Base-by-base conservation (phyloP, 2,888 invertebrate species). In the Drosophila austrosaltans region DNA sequence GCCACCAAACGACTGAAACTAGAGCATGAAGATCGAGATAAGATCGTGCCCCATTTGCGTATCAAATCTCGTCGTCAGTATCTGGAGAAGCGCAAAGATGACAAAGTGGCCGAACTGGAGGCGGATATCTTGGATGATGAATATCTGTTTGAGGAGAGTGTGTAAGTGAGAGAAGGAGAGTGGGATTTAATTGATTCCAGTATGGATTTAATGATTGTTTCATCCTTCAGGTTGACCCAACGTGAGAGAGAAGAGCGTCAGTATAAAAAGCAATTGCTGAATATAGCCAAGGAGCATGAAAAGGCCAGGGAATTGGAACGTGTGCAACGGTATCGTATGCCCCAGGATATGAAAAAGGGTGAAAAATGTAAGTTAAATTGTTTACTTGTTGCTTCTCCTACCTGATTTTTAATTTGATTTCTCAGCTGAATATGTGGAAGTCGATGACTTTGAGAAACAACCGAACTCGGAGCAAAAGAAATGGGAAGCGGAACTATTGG, bases 401-500 rank as follows among this genome's bases (percentile, higher is more conserved):
- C 10, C 56, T 53, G n/a, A 53, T 28, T 10, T 6, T 30, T 4
- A 6, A 44, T 36, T 7, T 4, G 0, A 39, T 36, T 8, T 22
- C 30, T 0, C 91, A 93, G 94, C 95, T 63, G 95, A 96, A 87
- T 97, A 97, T 92, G 94, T 96, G 73, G 97, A 97, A 93, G 95
- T 96, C 36, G 97, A 97, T 92, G 97, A 97, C 81, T 94, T 95
- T 78, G 98, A 99, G 91, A 96, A 95, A 85, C 93, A 95, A 73
- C 96, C 96, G 0, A 96, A 96, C 90, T 96, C 96, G 0, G 97
- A 97, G 82, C 97, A 97, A 92, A 95, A 96, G 82, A 98, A 98
- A 93, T 99, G 99, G 99, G 99, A 99, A 92, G 97, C 98, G 70
- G 99, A 99, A 91, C 98, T 98, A 92, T 96, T 99, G 93, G 96